phyloP scores from a whole-genome alignment of 2,113 vertebrate species.

The Mionectes macconnelli region DNA sequence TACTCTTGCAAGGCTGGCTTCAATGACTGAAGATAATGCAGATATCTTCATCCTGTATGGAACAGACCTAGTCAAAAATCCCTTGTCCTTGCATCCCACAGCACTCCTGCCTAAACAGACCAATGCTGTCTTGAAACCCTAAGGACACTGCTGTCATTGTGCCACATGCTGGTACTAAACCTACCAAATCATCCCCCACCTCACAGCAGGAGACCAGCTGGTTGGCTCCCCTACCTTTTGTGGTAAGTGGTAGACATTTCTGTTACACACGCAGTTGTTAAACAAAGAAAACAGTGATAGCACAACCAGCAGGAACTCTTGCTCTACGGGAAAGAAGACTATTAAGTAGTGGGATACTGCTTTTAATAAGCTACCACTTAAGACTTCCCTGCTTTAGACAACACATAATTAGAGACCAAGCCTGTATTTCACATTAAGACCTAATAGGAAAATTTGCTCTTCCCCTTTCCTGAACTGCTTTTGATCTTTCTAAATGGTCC shows the following conservation, averaged over 20 bases:
- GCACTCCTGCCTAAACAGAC: neutral
- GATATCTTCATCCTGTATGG: neutral
- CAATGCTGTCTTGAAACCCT: neutral
- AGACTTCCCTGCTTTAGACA: neutral
- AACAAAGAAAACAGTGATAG: neutral
- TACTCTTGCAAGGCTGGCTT: neutral
- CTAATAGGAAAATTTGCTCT: neutral
- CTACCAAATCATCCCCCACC: neutral
- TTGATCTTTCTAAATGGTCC: neutral
- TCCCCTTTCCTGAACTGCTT: neutral
- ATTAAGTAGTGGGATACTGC: neutral
- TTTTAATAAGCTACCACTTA: neutral
- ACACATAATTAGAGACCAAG: neutral
- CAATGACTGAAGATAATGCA: neutral
- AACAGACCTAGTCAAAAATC: neutral
- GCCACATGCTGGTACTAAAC: neutral
- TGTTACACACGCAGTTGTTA: rapidly evolving
- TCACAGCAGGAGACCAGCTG: neutral
- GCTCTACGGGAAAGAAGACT: neutral
- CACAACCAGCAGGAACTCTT: neutral
- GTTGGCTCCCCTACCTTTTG: neutral
- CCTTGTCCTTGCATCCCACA: neutral
- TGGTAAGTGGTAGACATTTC: neutral
- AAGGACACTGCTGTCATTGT: neutral
- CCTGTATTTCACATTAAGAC: neutral